Base-by-base conservation (phyloP, 2,797 vertebrate genomes). In the Danio choprae region DNA sequence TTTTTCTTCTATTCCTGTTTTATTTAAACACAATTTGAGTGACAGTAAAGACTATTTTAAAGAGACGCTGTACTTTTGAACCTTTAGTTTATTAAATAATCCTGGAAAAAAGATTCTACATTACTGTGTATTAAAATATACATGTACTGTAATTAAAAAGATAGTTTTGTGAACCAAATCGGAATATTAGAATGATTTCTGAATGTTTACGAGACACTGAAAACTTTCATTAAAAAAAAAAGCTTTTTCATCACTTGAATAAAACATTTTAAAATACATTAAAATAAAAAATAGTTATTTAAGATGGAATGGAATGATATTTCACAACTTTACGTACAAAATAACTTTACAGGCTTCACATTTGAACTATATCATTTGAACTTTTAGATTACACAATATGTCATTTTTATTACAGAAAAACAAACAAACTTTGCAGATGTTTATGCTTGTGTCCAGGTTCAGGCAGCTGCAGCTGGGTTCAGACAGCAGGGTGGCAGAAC, bases 381-480 rank as follows among this genome's bases (percentile, higher is more conserved):
- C 3, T 29, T n/a, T 29, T 29, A 29, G 29, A 1, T 29, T 29
- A 29, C 29, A 29, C 29, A 29, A 1, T 29, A 3, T 1, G 3
- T 29, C 29, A 29, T 1, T 1, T 29, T 29, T 29, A 29, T 29
- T 29, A 29, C 29, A 29, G 29, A 29, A 29, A 29, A 29, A 29
- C 29, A 29, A 29, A 29, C 29, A 29, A 29, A 29, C 29, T 29
- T 29, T 1, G 29, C 29, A 29, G 29, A 29, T 73, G 20, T 80
- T 16, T 36, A 12, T 77, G 22, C 18, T 44, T 50, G 48, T 71
- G 38, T 88, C 76, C 87, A 98, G 97, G 77, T 97, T 95, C 84
- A 95, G 96, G 83, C 95, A 96, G 88, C 90, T 99, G 74, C 98
- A 98, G 85, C 89, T 97, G 84, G 96, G 92, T 74, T 93, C 95